Base-by-base conservation (phyloP, 2,113 vertebrate genomes). In the Oryctolagus cuniculus region DNA sequence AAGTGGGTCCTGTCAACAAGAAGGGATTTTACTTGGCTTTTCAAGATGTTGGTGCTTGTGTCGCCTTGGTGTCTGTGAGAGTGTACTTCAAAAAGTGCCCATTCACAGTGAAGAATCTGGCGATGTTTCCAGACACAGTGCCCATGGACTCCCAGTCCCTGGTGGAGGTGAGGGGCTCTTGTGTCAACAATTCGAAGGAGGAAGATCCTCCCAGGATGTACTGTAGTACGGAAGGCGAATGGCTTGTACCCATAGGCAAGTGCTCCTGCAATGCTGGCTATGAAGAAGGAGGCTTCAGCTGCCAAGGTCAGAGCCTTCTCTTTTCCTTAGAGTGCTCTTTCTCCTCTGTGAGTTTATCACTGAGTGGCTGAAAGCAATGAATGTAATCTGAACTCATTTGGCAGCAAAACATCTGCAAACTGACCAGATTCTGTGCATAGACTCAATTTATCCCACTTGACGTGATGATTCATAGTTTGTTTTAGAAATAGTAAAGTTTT, bases 71-170 rank as follows among this genome's bases (percentile, higher is more conserved):
- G 77, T 99, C 98, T 0, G 98, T 99, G 92, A 98, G 99, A 94
- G 99, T 99, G 86, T 99, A 99, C 98, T 99, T 99, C 97, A 99
- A 99, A 97, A 99, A 99, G 98, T 99, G 99, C 97, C 99, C 99
- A 4, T 99, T 99, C 97, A 99, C 98, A 16, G 98, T 99, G 96
- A 99, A 99, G 98, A 99, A 99, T 98, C 98, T 99, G 94, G 99
- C 99, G 89, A 98, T 99, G 98, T 99, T 99, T 98, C 99, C 99
- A 6, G 99, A 99, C 91, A 99, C 99, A 0, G 99, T 99, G 94
- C 99, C 99, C 88, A 99, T 99, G 98, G 99, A 99, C 98, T 99
- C 99, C 78, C 99, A 99, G 96, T 99, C 99, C 1, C 96, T 99
- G 97, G 99, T 99, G 98, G 99, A 99, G 98, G 99, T 99, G 90